Conservation (phyloP, 2,113 vertebrate species). For the Xiphophorus hellerii region DNA sequence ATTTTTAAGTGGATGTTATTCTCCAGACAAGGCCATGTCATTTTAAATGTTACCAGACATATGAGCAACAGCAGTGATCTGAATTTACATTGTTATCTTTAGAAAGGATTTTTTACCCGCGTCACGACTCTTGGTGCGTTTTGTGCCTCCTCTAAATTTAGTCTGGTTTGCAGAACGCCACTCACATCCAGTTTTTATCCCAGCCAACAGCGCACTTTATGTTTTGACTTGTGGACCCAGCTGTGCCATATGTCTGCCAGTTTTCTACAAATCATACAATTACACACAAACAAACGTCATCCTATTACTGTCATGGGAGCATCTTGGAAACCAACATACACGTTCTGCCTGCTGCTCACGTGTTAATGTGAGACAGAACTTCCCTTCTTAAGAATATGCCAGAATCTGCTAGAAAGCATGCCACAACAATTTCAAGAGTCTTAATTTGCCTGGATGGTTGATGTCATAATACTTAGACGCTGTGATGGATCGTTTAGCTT, state of each 20-base stretch:
- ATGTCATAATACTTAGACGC: conserved; percentile 18
- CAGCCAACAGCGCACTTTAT: conserved; percentile 39
- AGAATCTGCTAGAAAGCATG: conserved; percentile 43
- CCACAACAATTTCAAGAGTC: conserved; percentile 28
- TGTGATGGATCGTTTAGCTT: conserved; percentile 9
- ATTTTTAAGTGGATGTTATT: too few species aligned
- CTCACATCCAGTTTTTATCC: neutral
- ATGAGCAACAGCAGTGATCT: neutral
- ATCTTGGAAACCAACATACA: conserved; percentile 55
- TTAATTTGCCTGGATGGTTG: conserved; percentile 15
- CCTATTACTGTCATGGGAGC: conserved; percentile 48
- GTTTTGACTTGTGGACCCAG: conserved; percentile 30
- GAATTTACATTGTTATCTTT: neutral
- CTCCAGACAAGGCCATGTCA: too few species aligned
- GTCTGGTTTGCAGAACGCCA: conserved; percentile 4
- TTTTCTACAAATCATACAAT: conserved; percentile 43
- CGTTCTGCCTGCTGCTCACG: conserved; percentile 44
- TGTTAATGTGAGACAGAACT: conserved; percentile 43
- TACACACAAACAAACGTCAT: conserved; percentile 48
- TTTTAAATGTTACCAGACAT: neutral
- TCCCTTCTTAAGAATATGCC: conserved; percentile 45
- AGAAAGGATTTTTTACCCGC: neutral
- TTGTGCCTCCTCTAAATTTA: conserved; percentile 11
- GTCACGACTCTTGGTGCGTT: neutral
- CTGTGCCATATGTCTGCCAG: conserved; percentile 40